Base-by-base conservation (phyloP, 2,113 vertebrate genomes). In the Microtus richardsoni region DNA sequence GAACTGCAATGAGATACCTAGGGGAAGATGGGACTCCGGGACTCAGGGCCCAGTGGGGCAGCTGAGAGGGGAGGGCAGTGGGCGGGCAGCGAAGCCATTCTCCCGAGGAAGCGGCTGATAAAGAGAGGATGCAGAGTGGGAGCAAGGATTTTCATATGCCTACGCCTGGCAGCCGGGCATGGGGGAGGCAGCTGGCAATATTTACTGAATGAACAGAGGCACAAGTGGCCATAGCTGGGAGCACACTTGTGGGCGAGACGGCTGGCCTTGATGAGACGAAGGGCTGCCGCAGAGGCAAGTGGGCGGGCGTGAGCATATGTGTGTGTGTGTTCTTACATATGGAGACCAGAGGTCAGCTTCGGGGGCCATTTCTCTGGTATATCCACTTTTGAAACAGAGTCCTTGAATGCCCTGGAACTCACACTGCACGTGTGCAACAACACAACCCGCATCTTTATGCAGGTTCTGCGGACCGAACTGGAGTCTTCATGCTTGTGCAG, bases 11-110 rank as follows among this genome's bases (percentile, higher is more conserved):
- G 17, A n/a, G 64, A 39, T 5, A 5, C 75, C 54, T 13, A 1
- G 4, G 47, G 14, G 73, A 39, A 58, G 39, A 68, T 36, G 28
- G 22, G 91, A 88, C 78, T 90, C 79, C 36, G 49, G 90, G 47
- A 41, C 84, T 75, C 41, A 33, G 79, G 28, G 13, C 54, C n/a
- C 47, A 92, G 36, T 7, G 44, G 85, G 87, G 95, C 88, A 88
- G 95, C 39, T 75, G 93, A 80, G 95, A 33, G 49, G 13, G 91
- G 78, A 52, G 41, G 21, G 3, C 0, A 7, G 9, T n/a, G 4
- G 21, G 16, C 2, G 24, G 33, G 60, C 6, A 10, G 62, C 58
- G 36, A 52, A 41, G 10, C 82, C 28, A 26, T 0, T 85, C 47
- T 71, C 78, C 75, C 14, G 62, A 28, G 60, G 74, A 85, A 68